phyloP scores from a whole-genome alignment of 2,797 vertebrate species.

The Fistularia tabacaria region DNA sequence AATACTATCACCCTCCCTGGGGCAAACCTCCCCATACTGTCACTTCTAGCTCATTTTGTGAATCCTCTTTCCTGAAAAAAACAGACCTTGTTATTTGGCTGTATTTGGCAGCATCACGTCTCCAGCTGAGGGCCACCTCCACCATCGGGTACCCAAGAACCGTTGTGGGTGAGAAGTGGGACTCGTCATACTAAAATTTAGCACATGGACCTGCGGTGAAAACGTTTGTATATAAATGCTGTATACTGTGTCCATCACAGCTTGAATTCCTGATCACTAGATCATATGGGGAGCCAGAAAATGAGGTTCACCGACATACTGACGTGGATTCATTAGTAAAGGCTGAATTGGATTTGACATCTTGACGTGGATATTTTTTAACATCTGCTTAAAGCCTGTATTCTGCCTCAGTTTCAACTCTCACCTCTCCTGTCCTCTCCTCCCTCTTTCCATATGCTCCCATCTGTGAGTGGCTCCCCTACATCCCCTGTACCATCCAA shows the following conservation, averaged over 20 bases:
- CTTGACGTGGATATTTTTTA: background rate
- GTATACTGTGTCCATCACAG: too few relatives aligned
- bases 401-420: conserved; percentile 22
- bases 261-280: background rate
- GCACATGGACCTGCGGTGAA: too few relatives aligned
- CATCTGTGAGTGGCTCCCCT: conserved; percentile 50
- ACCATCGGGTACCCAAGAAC: conserved; percentile 1
- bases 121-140: conserved; percentile 27
- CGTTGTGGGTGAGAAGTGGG: too few relatives aligned
- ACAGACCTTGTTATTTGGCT: conserved; percentile 28
- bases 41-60: conserved; percentile 40
- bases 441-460: conserved; percentile 37
- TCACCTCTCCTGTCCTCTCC: conserved; percentile 5
- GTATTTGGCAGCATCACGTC: conserved; percentile 26
- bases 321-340: background rate
- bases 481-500: conserved; percentile 34
- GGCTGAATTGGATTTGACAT: background rate
- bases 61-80: conserved; percentile 39
- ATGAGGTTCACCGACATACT: background rate
- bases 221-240: too few relatives aligned
- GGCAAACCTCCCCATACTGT: conserved; percentile 38
- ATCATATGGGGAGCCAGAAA: background rate
- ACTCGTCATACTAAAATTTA: too few relatives aligned
- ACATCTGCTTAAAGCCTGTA: background rate
- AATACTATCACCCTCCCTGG: conserved; percentile 51